Percentiles rank a stretch among this genome's conserved stretches.
phyloP scores from a whole-genome alignment of 2,888 invertebrate species.

The Germaria angustata region DNA sequence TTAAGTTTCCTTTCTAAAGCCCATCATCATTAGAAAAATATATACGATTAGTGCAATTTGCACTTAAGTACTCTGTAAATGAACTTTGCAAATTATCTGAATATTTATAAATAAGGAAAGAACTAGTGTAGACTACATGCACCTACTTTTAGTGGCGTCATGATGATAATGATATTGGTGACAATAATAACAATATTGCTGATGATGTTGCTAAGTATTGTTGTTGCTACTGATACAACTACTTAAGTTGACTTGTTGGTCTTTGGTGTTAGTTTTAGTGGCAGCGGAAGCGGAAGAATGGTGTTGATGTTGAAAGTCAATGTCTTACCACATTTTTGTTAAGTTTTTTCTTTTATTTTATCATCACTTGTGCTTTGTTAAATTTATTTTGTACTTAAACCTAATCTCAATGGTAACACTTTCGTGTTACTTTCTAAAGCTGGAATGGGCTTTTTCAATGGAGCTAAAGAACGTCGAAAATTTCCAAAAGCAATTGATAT shows the following conservation, averaged over 20 bases:
- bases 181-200: slow-evolving; percentile 34
- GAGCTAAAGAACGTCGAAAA: neutral
- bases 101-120: slow-evolving; percentile 45
- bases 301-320: slow-evolving; percentile 17
- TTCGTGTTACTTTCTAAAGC: slow-evolving; percentile 60
- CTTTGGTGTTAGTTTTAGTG: neutral
- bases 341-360: slow-evolving; percentile 9
- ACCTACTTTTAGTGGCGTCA: slow-evolving; percentile 12
- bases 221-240: slow-evolving; percentile 35
- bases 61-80: slow-evolving; percentile 77
- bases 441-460: slow-evolving; percentile 17
- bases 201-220: neutral
- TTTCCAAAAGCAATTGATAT: neutral
- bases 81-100: slow-evolving; percentile 70
- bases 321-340: slow-evolving; percentile 40
- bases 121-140: neutral
- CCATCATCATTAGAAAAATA: slow-evolving; percentile 67
- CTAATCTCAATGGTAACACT: slow-evolving; percentile 69
- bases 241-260: slow-evolving; percentile 27
- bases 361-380: slow-evolving; percentile 50
- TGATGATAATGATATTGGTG: slow-evolving; percentile 22
- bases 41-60: slow-evolving; percentile 80
- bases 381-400: slow-evolving; percentile 66
- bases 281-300: neutral
- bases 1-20: neutral